Percentiles rank a stretch among this genome's conserved stretches.
Conservation (phyloP, 1,140 invertebrate genomes). For the Matsumurasca onukii region DNA sequence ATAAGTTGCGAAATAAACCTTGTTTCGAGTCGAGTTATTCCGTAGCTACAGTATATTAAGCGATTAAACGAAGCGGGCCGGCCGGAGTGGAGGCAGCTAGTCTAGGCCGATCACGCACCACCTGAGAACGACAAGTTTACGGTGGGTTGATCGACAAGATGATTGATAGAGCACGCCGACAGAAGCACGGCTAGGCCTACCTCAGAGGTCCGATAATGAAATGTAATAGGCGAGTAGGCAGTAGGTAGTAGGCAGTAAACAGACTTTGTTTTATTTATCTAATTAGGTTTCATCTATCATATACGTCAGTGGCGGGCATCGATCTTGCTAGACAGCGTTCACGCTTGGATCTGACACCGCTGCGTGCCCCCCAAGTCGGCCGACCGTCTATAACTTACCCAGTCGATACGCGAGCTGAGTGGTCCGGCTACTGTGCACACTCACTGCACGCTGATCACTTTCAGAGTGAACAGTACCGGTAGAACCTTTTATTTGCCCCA, state of each 20-base stretch:
- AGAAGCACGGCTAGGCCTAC: no score
- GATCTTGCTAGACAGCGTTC: conserved; percentile 15
- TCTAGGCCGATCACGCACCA: not conserved
- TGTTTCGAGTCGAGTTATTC: no score
- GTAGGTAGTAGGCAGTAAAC: no score
- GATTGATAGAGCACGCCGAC: not conserved
- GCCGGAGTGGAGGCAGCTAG: not conserved
- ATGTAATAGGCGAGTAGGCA: conserved; percentile 7
- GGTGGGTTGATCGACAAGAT: not conserved
- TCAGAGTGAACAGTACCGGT: no score
- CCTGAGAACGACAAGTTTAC: not conserved
- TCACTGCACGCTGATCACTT: not conserved
- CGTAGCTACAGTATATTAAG: not conserved
- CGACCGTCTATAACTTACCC: conserved; percentile 7
- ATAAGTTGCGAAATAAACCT: no score
- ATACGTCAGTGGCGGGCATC: conserved; percentile 22
- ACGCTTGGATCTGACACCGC: conserved; percentile 13
- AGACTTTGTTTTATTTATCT: conserved; percentile 29
- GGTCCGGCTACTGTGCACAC: not conserved
- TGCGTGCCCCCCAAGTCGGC: conserved; percentile 20
- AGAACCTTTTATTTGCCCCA: no score
- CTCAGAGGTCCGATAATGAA: conserved; percentile 12
- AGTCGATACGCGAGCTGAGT: conserved; percentile 2
- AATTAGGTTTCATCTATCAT: conserved; percentile 31
- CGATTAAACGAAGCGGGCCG: not conserved